Base-by-base conservation (phyloP, 2,797 vertebrate genomes). In the Chelmon rostratus region DNA sequence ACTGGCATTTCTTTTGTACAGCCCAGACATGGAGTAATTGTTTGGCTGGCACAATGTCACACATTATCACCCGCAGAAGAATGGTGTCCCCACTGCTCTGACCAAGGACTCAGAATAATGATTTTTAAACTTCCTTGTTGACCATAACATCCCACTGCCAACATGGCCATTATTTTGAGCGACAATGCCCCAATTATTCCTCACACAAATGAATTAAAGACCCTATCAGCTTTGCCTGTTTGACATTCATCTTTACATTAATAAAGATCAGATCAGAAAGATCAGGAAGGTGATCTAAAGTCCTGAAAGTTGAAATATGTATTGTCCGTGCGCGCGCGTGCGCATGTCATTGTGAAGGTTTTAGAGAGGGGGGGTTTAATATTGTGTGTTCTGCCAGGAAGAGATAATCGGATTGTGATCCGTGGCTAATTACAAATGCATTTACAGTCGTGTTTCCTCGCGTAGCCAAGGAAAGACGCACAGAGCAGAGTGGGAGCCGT, bases 381-480 rank as follows among this genome's bases (percentile, higher is more conserved):
- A 63, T 42, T 59, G 61, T 59, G 67, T 66, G 47, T 78, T 80
- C 68, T 73, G 33, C 21, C 79, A 81, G 46, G 61, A 74, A 78
- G 66, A 63, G 21, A 84, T 80, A 81, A 86, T 86, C 66, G 64
- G 65, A 90, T 86, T 84, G 73, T 79, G 72, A 79, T 84, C 44
- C 59, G 62, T 68, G 64, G 50, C 65, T 87, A 78, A 87, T 87
- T 83, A 84, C 42, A 81, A 73, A 82, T 76, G 84, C 79, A 68
- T 81, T 84, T 68, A 44, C 47, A 83, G 65, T 65, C 58, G 18
- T 73, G 76, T 68, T 21, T 2, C 42, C 61, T 78, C 74, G 13
- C 58, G 3, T 76, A 59, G 69, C 59, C 75, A 54, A 57, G 16
- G 49, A 31, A 31, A 28, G 28, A 31, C 4, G 28, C 28, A 31